A percentile compares a stretch with the other conserved stretches of the same genome.
Evolutionary conservation across 2,888 invertebrate genomes (phyloP).

Genomic region (Tetramorium bicarinatum): DNA sequence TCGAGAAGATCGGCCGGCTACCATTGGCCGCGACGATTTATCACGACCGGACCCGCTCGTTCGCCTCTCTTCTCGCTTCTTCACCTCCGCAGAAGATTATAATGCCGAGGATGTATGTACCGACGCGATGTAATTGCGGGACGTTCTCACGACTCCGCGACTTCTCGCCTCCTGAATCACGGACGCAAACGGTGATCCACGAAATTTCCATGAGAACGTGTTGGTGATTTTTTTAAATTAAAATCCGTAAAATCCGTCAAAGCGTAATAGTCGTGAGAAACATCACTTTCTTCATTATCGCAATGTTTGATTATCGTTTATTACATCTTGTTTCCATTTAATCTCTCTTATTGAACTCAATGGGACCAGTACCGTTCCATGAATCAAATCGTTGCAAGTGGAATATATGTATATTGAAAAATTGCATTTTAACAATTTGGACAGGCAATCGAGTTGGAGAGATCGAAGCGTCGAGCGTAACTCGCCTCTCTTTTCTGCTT

Average conservation of each 20-base stretch:
- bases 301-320: background rate
- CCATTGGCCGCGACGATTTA: conserved; percentile 80
- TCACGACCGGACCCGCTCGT: conserved; percentile 66
- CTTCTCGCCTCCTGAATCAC: conserved; percentile 6
- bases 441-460: conserved; percentile 11
- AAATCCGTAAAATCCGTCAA: background rate
- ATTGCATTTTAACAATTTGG: background rate
- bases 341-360: background rate
- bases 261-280: background rate
- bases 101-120: conserved; percentile 65
- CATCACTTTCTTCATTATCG: background rate
- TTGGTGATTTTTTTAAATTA: background rate
- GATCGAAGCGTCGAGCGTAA: background rate
- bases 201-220: background rate
- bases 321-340: background rate
- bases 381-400: background rate
- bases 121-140: conserved; percentile 61
- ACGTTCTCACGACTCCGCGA: conserved; percentile 28
- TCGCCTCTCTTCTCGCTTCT: conserved; percentile 56
- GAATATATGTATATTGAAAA: conserved; percentile 11
- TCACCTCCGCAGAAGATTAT: conserved; percentile 71
- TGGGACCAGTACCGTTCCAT: conserved; percentile 2
- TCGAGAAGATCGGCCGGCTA: conserved; percentile 80
- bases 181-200: background rate
- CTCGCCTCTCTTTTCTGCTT: conserved; percentile 20